Evolutionary conservation across 2,797 vertebrate genomes (phyloP).

Genomic region (Melanotaenia maccullochi): DNA sequence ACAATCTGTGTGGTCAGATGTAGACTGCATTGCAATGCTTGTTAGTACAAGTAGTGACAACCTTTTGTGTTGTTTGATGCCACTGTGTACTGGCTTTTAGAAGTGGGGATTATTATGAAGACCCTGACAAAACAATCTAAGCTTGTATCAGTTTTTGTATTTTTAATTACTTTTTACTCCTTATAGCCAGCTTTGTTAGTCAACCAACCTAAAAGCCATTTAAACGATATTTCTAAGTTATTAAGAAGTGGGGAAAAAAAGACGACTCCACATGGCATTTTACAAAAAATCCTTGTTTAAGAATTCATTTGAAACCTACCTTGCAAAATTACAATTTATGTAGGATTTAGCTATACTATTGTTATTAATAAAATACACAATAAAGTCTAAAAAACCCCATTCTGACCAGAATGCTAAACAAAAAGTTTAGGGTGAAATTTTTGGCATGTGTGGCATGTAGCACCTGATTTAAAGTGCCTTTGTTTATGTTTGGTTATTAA

Average conservation of each 20-base stretch:
- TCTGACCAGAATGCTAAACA: background rate
- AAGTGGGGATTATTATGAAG: conserved; percentile 4
- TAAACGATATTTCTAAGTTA: background rate
- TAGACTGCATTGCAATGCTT: too few species aligned
- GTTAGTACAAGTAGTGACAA: too few species aligned
- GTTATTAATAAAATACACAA: background rate
- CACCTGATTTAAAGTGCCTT: background rate
- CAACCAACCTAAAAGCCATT: background rate
- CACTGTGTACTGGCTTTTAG: background rate
- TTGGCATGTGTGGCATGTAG: background rate
- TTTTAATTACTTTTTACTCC: background rate
- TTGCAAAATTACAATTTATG: background rate
- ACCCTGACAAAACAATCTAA: background rate
- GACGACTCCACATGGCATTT: background rate
- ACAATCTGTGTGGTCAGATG: too few species aligned
- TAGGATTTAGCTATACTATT: background rate
- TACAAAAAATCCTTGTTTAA: background rate
- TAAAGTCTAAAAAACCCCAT: background rate
- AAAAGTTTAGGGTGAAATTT: background rate
- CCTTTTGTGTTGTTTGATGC: too few species aligned
- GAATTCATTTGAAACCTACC: background rate
- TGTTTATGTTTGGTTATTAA: background rate
- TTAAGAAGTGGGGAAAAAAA: background rate
- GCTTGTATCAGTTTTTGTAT: background rate
- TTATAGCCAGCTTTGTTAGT: background rate